Percentiles rank a stretch among this genome's conserved stretches.
Evolutionary conservation across 2,113 vertebrate genomes (phyloP).

Genomic region (Prunella fulvescens): DNA sequence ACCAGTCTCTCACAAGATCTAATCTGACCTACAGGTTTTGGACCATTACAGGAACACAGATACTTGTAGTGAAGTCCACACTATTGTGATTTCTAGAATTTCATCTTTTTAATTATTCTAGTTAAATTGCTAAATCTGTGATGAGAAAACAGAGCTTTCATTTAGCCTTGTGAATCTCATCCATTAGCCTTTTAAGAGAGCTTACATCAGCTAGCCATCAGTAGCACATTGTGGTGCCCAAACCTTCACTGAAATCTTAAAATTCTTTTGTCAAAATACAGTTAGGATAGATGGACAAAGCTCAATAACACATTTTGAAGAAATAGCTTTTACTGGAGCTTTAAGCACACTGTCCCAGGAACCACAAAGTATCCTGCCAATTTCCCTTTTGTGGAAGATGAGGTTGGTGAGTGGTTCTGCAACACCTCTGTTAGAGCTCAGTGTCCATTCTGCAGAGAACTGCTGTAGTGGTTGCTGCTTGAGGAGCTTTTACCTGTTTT

Average conservation of each 20-base stretch:
- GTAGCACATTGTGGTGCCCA: not conserved
- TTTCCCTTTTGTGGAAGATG: not conserved
- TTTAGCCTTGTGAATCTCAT: not conserved
- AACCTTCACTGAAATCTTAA: not conserved
- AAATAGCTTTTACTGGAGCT: not conserved
- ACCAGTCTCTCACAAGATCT: not conserved
- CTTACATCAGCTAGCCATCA: not conserved
- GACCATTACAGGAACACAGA: not conserved
- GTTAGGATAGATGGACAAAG: not conserved
- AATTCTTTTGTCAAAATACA: not conserved
- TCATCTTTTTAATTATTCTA: not conserved
- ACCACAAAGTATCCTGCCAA: not conserved
- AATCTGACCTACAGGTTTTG: not conserved
- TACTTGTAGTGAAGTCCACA: not conserved
- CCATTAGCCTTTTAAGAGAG: not conserved
- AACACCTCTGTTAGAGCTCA: not conserved
- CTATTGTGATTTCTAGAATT: not conserved
- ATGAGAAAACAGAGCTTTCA: not conserved
- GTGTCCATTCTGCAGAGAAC: not conserved
- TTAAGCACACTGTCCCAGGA: not conserved
- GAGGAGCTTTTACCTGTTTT: not conserved
- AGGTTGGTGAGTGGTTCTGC: not conserved
- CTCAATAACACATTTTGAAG: not conserved
- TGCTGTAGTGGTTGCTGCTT: not conserved
- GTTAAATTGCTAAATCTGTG: not conserved